phyloP scores from a whole-genome alignment of 2,888 invertebrate species.

The Lochmaea capreae region DNA sequence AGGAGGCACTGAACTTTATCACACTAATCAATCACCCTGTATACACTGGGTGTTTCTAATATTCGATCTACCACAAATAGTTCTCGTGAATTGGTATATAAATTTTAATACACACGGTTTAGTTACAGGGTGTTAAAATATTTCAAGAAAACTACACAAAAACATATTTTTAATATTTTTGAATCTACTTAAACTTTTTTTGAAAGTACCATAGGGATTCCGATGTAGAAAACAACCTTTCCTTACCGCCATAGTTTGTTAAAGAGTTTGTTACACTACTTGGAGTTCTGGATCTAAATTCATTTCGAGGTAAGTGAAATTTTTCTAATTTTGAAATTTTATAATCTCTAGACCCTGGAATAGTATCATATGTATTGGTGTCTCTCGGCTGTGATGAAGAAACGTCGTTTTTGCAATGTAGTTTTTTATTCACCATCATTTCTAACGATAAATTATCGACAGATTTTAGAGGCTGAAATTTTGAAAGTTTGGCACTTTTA shows the following conservation, averaged over 20 bases:
- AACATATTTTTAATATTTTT: not conserved
- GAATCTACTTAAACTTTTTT: conserved; percentile 12
- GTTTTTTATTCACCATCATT: conserved; percentile 27
- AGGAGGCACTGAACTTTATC: too few species aligned
- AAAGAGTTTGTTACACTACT: not conserved
- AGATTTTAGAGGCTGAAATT: conserved; percentile 19
- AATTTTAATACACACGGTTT: too few species aligned
- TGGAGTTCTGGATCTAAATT: not conserved
- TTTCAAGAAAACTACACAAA: not conserved
- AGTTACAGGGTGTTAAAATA: not conserved
- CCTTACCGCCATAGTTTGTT: not conserved
- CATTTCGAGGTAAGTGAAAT: not conserved
- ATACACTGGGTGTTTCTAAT: too few species aligned
- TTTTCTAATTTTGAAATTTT: not conserved
- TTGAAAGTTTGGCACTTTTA: conserved; percentile 10
- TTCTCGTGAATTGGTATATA: too few species aligned
- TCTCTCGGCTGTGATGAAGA: not conserved
- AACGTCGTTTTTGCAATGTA: not conserved
- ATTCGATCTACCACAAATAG: too few species aligned
- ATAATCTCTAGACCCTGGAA: not conserved
- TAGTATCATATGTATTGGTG: not conserved
- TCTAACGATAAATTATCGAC: conserved; percentile 32
- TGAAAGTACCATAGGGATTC: conserved; percentile 24
- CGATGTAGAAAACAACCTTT: not conserved
- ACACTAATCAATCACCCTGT: too few species aligned